Evolutionary conservation across 2,797 vertebrate species (phyloP).

Genomic region (Phalloptychus januarius): DNA sequence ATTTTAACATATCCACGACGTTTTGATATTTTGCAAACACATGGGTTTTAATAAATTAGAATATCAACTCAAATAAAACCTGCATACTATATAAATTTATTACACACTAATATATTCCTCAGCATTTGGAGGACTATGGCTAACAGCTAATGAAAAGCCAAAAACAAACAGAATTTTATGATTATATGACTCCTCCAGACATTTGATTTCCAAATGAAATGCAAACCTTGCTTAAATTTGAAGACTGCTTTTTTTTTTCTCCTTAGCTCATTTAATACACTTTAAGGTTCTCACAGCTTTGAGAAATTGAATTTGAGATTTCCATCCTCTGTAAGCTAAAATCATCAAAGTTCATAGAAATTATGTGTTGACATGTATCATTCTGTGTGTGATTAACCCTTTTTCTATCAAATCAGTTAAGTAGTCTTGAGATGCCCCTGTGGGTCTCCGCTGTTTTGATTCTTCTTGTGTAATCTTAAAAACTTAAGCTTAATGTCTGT

Average conservation of each 20-base stretch:
- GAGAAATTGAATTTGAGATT: not conserved
- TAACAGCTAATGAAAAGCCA: not conserved
- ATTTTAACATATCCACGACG: not conserved
- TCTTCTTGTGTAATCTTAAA: slow-evolving; percentile 1
- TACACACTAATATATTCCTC: not conserved
- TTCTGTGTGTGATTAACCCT: not conserved
- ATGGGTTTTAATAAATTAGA: not conserved
- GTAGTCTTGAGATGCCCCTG: not conserved
- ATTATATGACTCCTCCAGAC: not conserved
- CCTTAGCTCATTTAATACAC: not conserved
- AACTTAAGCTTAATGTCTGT: slow-evolving; percentile 39
- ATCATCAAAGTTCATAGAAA: not conserved
- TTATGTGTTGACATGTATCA: not conserved
- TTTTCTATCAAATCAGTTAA: not conserved
- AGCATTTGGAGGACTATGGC: not conserved
- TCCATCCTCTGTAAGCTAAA: not conserved
- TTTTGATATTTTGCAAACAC: not conserved
- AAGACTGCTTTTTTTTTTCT: no score
- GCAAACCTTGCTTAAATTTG: no score
- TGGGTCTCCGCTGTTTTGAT: not conserved
- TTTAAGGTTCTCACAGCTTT: not conserved
- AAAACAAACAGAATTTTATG: not conserved
- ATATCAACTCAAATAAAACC: not conserved
- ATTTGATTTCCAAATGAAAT: not conserved
- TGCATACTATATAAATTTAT: not conserved